A percentile compares a stretch with the other conserved stretches of the same genome.
phyloP scores from a whole-genome alignment of 2,797 vertebrate species.

The Lepilemur septentrionalis region DNA sequence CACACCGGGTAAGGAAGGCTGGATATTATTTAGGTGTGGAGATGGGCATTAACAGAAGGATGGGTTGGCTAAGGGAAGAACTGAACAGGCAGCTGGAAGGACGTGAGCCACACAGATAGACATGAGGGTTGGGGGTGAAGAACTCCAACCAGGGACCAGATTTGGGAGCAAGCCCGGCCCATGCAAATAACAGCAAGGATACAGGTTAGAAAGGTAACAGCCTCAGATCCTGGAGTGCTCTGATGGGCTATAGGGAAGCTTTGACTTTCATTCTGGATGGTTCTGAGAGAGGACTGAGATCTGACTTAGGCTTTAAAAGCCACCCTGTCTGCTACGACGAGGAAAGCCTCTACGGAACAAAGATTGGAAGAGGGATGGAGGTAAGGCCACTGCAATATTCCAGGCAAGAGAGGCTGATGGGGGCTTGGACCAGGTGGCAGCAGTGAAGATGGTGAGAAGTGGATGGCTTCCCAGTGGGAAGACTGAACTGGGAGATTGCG shows the following conservation, averaged over 20 bases:
- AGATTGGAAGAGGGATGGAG: neutral
- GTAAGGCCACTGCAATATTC: neutral
- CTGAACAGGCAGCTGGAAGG: neutral
- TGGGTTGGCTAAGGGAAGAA: neutral
- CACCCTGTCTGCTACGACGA: neutral
- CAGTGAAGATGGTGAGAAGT: neutral
- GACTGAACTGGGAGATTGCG: neutral
- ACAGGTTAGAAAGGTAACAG: neutral
- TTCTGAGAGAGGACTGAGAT: neutral
- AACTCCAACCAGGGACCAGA: neutral
- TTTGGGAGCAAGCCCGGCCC: neutral
- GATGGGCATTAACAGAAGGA: neutral
- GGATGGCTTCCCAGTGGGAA: neutral
- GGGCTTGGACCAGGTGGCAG: neutral
- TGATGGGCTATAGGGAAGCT: neutral
- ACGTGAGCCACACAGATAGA: neutral
- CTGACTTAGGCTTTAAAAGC: neutral
- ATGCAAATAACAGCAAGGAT: neutral
- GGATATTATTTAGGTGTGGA: accelerated
- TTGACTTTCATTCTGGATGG: neutral
- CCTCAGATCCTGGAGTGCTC: no score
- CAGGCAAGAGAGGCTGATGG: neutral
- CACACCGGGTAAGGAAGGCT: neutral
- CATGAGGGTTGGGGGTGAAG: neutral
- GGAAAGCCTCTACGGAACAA: neutral